A percentile compares a stretch with the other conserved stretches of the same genome.
Evolutionary conservation across 2,888 invertebrate species (phyloP).

Genomic region (Taphrorychus bicolor): DNA sequence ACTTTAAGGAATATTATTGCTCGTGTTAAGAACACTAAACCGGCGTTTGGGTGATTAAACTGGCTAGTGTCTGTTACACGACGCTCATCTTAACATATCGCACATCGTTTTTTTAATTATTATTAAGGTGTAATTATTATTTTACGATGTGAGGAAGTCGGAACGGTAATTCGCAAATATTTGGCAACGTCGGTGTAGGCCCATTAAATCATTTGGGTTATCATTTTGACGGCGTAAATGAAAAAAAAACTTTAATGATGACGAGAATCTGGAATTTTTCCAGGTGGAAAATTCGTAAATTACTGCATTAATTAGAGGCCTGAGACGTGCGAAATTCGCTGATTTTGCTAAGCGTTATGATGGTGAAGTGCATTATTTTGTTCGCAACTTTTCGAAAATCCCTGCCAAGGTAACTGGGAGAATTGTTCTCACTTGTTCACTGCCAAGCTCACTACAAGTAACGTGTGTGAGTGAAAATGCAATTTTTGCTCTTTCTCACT

Average conservation of each 20-base stretch:
- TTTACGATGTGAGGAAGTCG: neutral
- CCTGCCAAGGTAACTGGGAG: no score
- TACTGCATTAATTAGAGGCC: neutral
- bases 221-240: neutral
- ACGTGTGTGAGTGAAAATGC: no score
- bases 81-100: neutral
- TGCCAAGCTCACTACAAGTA: no score
- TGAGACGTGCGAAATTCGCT: neutral
- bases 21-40: constrained; percentile 33
- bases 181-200: no score
- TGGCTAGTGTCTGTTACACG: neutral
- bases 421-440: no score
- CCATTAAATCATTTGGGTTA: neutral
- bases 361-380: no score
- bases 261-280: constrained; percentile 5
- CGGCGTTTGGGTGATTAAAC: constrained; percentile 19
- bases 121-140: neutral
- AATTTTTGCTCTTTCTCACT: no score
- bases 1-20: constrained; percentile 27
- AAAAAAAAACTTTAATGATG: neutral
- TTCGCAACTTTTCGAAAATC: no score
- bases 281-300: neutral
- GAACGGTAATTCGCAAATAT: neutral
- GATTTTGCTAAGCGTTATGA: no score
- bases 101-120: no score